Base-by-base conservation (phyloP, 2,888 invertebrate species). In the Pristionchus entomophagus region DNA sequence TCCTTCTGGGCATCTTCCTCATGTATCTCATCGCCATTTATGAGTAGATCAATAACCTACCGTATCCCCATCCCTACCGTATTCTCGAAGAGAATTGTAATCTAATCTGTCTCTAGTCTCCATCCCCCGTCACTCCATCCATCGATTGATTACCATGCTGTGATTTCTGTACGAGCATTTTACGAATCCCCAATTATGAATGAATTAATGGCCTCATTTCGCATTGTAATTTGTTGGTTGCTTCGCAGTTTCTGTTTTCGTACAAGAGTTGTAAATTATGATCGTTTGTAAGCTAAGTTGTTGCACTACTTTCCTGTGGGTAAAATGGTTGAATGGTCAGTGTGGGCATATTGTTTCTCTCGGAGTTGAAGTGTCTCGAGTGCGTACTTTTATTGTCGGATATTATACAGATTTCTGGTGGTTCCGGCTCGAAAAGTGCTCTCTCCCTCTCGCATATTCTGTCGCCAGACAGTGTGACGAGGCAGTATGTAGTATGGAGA, bases 21-120 rank as follows among this genome's bases (percentile, higher is more conserved):
- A 93, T 93, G 93, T 92, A 93, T 86, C 87, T 92, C 35, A 93
- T 93, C 69, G 91, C 92, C 22, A 86, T 92, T 29, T 92, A 90
- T 84, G 93, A 93, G 87, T 93, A 87, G 86, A 85, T 22, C n/a
- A 26, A 5, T 65, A 8, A 5, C 6, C 32, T 29, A 65, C 65
- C 35, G 32, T 65, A 32, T 32, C 14, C 65, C 65, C n/a, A n/a
- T n/a, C n/a, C n/a, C n/a, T n/a, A n/a, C n/a, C n/a, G n/a, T n/a
- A n/a, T n/a, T n/a, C n/a, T n/a, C n/a, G 3, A 41, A 17, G 26
- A n/a, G 41, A 41, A n/a, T n/a, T n/a, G 73, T 41, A 41, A 10
- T 73, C 41, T 73, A 73, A 19, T 29, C 10, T 41, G 22, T n/a
- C n/a, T 32, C 35, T 65, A 65, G 65, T 65, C 59, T 26, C 59